A percentile compares a stretch with the other conserved stretches of the same genome.
These are phyloP conservation scores for Alethe diademata DNA, from an alignment of 2,113 vertebrate species.

Conservation along the genomic window DNA sequence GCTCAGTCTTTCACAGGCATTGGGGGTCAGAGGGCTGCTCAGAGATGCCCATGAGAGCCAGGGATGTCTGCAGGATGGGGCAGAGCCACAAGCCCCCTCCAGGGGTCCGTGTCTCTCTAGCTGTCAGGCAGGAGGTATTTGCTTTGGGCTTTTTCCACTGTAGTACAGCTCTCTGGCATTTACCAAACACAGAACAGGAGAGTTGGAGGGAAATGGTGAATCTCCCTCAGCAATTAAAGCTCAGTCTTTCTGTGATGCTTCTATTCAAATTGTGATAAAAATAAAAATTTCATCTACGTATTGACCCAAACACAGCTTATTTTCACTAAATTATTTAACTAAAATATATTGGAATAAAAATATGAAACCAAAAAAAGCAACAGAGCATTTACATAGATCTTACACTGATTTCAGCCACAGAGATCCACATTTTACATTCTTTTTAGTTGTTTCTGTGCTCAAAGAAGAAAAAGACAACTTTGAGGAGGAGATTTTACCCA, in stretches of 20 bases:
- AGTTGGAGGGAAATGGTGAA: background rate
- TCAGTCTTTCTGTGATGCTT: background rate
- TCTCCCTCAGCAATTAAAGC: background rate
- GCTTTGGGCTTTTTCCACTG: background rate
- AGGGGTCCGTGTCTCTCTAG: background rate
- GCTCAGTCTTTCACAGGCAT: background rate
- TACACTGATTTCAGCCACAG: background rate
- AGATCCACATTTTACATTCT: accelerated
- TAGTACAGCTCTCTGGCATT: background rate
- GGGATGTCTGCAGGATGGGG: background rate
- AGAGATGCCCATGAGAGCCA: background rate
- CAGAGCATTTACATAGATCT: background rate
- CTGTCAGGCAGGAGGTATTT: background rate
- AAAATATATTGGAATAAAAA: background rate
- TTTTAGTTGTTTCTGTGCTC: background rate
- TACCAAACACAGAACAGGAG: background rate
- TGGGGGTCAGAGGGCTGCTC: background rate
- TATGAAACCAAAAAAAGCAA: background rate
- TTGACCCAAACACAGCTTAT: background rate
- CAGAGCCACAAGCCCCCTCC: background rate
- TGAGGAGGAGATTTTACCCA: accelerated
- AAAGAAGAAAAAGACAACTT: background rate
- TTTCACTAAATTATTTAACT: background rate
- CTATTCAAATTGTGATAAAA: background rate
- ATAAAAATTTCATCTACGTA: background rate